Percentiles rank a stretch among this genome's conserved stretches.
Conservation (phyloP, 2,113 vertebrate genomes). For the Triplophysa dalaica region DNA sequence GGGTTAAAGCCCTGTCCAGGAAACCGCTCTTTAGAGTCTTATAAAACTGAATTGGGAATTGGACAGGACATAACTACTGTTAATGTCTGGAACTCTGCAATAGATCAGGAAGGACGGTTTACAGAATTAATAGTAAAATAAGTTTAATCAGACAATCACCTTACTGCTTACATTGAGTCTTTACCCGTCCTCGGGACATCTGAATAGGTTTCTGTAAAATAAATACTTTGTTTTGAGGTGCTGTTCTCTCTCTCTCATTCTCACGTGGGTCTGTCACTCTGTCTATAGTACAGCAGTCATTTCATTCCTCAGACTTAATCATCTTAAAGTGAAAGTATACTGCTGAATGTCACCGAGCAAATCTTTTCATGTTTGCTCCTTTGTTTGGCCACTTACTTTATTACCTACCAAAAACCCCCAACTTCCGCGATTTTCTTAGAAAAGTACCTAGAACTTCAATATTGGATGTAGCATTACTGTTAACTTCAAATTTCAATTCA, state of each 20-base stretch:
- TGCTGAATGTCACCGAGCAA: conserved; percentile 13
- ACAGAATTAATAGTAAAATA: not conserved
- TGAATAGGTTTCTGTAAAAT: conserved; percentile 34
- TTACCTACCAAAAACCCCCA: not conserved
- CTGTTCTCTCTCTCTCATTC: conserved; percentile 1
- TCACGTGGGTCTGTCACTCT: conserved; percentile 19
- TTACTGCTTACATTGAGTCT: not conserved
- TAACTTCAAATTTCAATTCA: not conserved
- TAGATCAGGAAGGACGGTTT: not conserved
- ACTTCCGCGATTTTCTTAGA: too few species aligned
- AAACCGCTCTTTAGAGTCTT: too few species aligned
- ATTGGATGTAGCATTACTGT: too few species aligned
- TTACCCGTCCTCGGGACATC: conserved; percentile 24
- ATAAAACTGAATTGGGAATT: too few species aligned
- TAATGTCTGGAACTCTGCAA: not conserved
- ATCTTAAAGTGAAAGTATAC: conserved; percentile 54
- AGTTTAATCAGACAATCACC: conserved; percentile 35
- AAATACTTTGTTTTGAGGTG: conserved; percentile 24
- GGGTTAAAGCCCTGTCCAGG: too few species aligned
- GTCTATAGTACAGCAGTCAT: conserved; percentile 48
- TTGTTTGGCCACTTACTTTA: not conserved
- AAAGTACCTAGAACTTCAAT: too few species aligned
- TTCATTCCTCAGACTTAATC: conserved; percentile 47
- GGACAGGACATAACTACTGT: too few species aligned
- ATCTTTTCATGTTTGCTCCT: conserved; percentile 5